Percentiles rank a stretch among this genome's conserved stretches.
These are phyloP conservation scores for Auanema sp. DNA, from an alignment of 2,888 invertebrate genomes.

Conservation along the genomic window DNA sequence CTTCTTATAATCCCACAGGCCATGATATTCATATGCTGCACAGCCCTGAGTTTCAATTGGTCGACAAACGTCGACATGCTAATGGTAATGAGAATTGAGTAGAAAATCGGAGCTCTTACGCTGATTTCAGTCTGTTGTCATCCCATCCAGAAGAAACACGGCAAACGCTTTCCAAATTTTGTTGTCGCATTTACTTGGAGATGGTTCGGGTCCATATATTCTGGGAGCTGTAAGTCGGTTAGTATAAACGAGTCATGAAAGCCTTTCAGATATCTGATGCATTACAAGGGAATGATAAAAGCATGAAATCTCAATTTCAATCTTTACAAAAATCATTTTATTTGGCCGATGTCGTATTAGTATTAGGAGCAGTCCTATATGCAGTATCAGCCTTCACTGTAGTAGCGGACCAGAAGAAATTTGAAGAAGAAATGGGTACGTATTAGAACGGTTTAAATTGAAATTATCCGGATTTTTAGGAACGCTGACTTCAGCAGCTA, in stretches of 20 bases:
- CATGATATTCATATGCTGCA: constrained; percentile 67
- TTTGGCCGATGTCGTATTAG: constrained; percentile 37
- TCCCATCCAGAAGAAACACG: constrained; percentile 90
- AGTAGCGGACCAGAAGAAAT: constrained; percentile 31
- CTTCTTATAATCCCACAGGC: constrained; percentile 62
- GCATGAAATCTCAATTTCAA: constrained; percentile 28
- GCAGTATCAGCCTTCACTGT: constrained; percentile 42
- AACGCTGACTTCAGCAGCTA: not conserved
- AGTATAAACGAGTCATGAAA: not conserved
- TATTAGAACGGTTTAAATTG: no score
- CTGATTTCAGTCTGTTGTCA: constrained; percentile 86
- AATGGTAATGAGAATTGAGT: constrained; percentile 71
- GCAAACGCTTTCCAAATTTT: constrained; percentile 97
- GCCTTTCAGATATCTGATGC: constrained; percentile 49
- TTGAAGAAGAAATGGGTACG: constrained; percentile 41
- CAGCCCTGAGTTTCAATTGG: constrained; percentile 91
- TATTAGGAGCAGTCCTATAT: constrained; percentile 40
- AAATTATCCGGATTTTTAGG: not conserved
- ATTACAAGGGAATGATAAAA: constrained; percentile 40
- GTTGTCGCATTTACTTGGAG: constrained; percentile 92
- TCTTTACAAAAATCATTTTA: constrained; percentile 39
- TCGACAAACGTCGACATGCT: constrained; percentile 92
- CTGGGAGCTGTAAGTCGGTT: constrained; percentile 72
- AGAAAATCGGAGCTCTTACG: not conserved
- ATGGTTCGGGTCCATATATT: constrained; percentile 95